Base-by-base conservation (phyloP, 92 coral and sea anemone species). In the Zoanthus gigantus region DNA sequence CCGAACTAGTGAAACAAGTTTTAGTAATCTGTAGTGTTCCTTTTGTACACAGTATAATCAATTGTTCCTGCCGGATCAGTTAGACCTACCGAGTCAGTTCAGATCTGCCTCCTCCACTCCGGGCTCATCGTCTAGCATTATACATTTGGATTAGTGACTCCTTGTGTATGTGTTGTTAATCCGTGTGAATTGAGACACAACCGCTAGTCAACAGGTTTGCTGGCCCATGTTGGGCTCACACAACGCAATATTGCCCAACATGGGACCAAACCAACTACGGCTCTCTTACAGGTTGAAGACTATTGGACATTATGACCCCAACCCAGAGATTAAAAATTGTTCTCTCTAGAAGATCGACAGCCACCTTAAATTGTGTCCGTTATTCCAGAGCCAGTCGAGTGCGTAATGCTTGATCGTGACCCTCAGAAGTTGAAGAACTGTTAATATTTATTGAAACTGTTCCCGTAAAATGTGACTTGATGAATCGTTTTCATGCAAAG, bases 101-200 rank as follows among this genome's bases (percentile, higher is more conserved):
- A 81, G 85, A 28, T 81, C 85, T 37, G 85, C 73, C 48, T 66
- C 85, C 42, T 81, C 85, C 28, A 81, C 85, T 73, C 85, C 85
- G 8, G 75, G 74, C 7, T 81, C 85, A 0, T 81, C 85, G 34
- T 81, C 85, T 75, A 81, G 75, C 53, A 73, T 81, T 46, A 81
- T 81, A 81, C 37, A 81, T 71, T 50, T 81, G 75, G 85, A 81
- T 81, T 81, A 81, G 58, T 81, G 9, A 7, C 85, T 14, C 85
- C 30, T 0, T 23, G 3, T 34, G 45, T 69, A 23, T 69, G 74
- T 69, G 74, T 80, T 63, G 4, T 52, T 65, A 81, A 81, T 28
- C 56, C 42, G 42, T 63, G 52, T 17, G 74, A 61, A 45, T 44
- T 79, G 84, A 60, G 42, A 44, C 67, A 67, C 42, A 56, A 28